Conservation (phyloP, 2,888 invertebrate species). For the Horisme vitalbata region DNA sequence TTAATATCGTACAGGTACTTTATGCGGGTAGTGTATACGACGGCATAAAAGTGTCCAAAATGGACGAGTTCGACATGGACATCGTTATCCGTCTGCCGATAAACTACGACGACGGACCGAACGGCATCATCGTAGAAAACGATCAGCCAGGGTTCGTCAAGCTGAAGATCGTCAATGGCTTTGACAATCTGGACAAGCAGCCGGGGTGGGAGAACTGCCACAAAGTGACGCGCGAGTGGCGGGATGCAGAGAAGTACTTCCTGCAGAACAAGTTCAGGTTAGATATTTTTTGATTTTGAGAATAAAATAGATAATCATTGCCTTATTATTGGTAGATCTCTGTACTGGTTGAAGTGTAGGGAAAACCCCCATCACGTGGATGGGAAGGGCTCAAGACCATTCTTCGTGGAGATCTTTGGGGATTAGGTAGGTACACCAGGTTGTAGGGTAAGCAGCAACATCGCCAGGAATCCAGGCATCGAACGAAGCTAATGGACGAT, state of each 20-base stretch:
- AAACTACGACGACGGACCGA: conserved; percentile 46
- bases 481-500: too few species aligned
- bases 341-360: too few species aligned
- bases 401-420: too few species aligned
- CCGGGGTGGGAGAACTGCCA: conserved; percentile 62
- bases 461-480: too few species aligned
- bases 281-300: too few species aligned
- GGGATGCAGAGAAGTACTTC: conserved; percentile 70
- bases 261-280: conserved; percentile 61
- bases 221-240: conserved; percentile 65
- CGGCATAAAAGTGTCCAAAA: conserved; percentile 80
- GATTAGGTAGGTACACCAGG: too few species aligned
- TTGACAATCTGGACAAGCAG: conserved; percentile 63
- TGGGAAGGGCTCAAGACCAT: too few species aligned
- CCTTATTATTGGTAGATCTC: too few species aligned
- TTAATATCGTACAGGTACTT: conserved; percentile 43
- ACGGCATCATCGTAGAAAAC: conserved; percentile 69
- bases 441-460: too few species aligned
- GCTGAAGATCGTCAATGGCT: conserved; percentile 58
- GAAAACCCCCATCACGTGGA: too few species aligned
- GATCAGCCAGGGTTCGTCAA: conserved; percentile 75
- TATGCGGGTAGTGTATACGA: conserved; percentile 85
- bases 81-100: conserved; percentile 78
- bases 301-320: too few species aligned
- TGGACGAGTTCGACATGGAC: conserved; percentile 84